phyloP scores from a whole-genome alignment of 2,888 invertebrate species.

The Omphaloscelis lunosa region DNA sequence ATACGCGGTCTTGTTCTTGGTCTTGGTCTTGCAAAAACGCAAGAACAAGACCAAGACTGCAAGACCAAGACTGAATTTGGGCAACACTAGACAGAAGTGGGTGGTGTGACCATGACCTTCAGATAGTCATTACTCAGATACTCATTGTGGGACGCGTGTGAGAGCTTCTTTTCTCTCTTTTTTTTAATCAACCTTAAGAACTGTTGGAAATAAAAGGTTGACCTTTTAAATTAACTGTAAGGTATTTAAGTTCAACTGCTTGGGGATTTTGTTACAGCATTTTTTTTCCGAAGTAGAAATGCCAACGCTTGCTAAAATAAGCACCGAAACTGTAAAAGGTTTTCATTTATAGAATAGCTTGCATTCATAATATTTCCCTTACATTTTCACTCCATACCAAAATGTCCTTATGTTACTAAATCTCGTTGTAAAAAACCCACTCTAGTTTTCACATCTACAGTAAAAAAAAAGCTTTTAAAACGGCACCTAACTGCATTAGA shows the following conservation, averaged over 20 bases:
- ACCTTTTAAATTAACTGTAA: neutral
- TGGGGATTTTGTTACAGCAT: neutral
- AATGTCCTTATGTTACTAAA: neutral
- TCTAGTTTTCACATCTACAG: neutral
- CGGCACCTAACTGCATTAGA: slow-evolving; percentile 32
- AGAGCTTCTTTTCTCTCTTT: neutral
- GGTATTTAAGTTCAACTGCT: no score
- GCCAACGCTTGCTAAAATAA: neutral
- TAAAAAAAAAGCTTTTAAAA: slow-evolving; percentile 47
- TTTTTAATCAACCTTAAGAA: neutral
- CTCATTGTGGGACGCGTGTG: neutral
- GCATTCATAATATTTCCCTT: no score
- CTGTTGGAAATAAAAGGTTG: no score
- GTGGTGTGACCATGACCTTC: neutral
- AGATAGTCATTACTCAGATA: no score
- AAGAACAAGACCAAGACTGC: no score
- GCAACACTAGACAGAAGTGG: neutral
- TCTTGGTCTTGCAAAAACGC: no score
- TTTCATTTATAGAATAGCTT: neutral
- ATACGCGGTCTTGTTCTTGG: no score
- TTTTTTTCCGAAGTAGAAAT: neutral
- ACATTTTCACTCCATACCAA: no score
- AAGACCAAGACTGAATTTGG: no score
- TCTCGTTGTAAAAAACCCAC: neutral
- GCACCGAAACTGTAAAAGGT: neutral